Evolutionary conservation across 2,888 invertebrate genomes (phyloP).

Genomic region (Meteorus cinctellus): DNA sequence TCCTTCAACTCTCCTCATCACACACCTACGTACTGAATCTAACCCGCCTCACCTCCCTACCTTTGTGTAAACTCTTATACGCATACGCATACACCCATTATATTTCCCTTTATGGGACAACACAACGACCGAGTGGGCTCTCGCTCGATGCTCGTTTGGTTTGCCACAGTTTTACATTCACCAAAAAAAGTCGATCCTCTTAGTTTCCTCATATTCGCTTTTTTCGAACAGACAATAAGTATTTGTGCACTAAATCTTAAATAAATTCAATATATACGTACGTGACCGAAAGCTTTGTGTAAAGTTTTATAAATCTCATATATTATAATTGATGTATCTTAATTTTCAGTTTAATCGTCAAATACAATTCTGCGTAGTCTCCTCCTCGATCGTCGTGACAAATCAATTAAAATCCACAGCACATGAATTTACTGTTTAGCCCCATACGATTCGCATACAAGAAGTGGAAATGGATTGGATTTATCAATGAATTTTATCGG

Average conservation of each 20-base stretch:
- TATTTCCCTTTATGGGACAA: constrained; percentile 26
- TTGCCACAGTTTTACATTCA: constrained; percentile 11
- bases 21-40: neutral
- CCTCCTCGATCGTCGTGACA: too few relatives aligned
- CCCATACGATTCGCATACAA: too few relatives aligned
- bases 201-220: neutral
- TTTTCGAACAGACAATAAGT: neutral
- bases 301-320: too few relatives aligned
- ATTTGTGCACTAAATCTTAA: neutral
- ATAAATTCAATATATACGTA: neutral
- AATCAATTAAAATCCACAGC: too few relatives aligned
- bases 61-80: neutral
- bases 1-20: constrained; percentile 6
- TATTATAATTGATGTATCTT: too few relatives aligned
- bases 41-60: constrained; percentile 3
- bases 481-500: too few relatives aligned
- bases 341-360: too few relatives aligned
- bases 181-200: neutral
- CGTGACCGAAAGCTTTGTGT: neutral
- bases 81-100: neutral
- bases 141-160: constrained; percentile 11
- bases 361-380: too few relatives aligned
- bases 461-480: too few relatives aligned
- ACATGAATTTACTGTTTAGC: too few relatives aligned
- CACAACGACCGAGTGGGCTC: constrained; percentile 4